Conservation (phyloP, 1,140 invertebrate genomes). For the Drosophila tsacasi region DNA sequence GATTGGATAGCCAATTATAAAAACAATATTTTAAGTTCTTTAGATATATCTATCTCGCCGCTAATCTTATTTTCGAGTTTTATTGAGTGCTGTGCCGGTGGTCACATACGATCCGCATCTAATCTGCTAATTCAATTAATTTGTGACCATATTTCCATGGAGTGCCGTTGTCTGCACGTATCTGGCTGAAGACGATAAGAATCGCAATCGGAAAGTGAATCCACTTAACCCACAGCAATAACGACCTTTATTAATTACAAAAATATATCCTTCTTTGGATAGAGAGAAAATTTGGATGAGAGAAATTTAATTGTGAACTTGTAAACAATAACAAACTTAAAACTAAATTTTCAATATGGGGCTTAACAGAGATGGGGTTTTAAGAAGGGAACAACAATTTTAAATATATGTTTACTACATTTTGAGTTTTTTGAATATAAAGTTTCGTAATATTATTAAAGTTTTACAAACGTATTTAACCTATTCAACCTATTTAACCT, state of each 20-base stretch:
- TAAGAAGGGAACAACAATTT: not conserved
- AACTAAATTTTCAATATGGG: too few relatives aligned
- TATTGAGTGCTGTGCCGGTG: constrained; percentile 27
- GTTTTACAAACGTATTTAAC: not conserved
- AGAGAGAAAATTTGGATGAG: too few relatives aligned
- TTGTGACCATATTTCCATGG: constrained; percentile 23
- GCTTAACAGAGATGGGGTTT: not conserved
- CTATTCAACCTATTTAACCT: too few relatives aligned
- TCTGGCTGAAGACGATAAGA: constrained; percentile 42
- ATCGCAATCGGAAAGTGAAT: constrained; percentile 19
- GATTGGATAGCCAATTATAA: constrained; percentile 10
- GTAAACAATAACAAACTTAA: not conserved
- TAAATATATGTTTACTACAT: too few relatives aligned
- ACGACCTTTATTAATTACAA: not conserved
- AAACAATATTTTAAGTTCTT: not conserved
- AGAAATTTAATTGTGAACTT: not conserved
- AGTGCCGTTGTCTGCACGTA: constrained; percentile 53
- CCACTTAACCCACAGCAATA: constrained; percentile 9
- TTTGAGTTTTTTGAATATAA: too few relatives aligned
- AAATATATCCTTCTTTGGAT: not conserved
- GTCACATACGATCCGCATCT: constrained; percentile 46
- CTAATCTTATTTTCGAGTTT: constrained; percentile 30
- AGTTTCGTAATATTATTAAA: not conserved
- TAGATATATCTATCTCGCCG: constrained; percentile 17
- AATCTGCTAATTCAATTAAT: constrained; percentile 56